Evolutionary conservation across 2,113 vertebrate genomes (phyloP), one percentile per base, ranked within the genome.

Genomic region (Pangasianodon hypophthalmus): DNA sequence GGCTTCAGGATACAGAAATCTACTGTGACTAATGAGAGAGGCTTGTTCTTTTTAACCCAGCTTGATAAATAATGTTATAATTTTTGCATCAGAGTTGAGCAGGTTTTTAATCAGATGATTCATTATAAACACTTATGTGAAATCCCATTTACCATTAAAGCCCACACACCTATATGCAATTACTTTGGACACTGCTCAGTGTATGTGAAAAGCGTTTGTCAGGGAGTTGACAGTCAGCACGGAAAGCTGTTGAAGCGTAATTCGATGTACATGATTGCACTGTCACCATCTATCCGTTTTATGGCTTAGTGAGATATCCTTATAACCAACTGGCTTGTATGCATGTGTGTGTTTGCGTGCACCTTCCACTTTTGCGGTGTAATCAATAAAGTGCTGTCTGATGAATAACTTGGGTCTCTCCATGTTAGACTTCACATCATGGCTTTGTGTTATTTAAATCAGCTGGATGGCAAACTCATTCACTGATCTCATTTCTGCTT

Each of bases 211-310:
- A 81, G 58, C 29, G 50, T 87, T 56, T 82, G 60, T 82, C 37
- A 87, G 54, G 52, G 62, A 46, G 60, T 32, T 82, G 84, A 87
- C 85, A 90, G 89, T 90, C 75, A 86, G 84, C 75, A 81, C 32
- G 48, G 88, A 60, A 79, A 90, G 26, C 71, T 87, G 77, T 24
- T 87, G 60, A 82, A 82, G 84, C 19, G 37, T 90, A 90, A 81
- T 82, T 87, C 91, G 85, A 80, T 75, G 71, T 85, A 88, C 88
- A 88, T 89, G 88, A 89, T 88, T 91, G 85, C 88, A 83, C 88
- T 89, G 89, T 90, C 89, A 90, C 89, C 89, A 71, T 90, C 84
- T 87, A 87, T 86, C 84, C 6, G 26, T 87, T 86, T 87, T 86
- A 90, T 64, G 32, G 77, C 62, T 48, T 62, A 41, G 84, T 16